Evolutionary conservation across 2,888 invertebrate genomes (phyloP).

Genomic region (Chymomyza procnemis): DNA sequence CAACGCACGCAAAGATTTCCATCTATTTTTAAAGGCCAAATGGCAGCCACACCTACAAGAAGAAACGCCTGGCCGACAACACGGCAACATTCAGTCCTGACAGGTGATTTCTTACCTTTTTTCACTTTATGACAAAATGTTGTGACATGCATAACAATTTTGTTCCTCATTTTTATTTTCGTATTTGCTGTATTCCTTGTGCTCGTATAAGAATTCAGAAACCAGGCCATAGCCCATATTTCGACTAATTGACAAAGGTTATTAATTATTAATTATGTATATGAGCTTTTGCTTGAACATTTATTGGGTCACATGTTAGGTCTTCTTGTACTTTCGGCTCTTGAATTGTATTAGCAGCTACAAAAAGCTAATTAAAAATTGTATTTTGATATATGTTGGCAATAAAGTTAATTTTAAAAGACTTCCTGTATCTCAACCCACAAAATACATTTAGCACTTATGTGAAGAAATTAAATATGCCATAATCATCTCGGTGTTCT

Average conservation of each 20-base stretch:
- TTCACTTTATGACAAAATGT: slow-evolving; percentile 59
- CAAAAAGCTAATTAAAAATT: slow-evolving; percentile 40
- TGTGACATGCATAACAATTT: slow-evolving; percentile 63
- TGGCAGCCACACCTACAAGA: not conserved
- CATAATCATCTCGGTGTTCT: too few relatives aligned
- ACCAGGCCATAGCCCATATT: not conserved
- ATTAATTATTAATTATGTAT: slow-evolving; percentile 66
- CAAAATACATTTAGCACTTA: not conserved
- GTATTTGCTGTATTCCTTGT: not conserved
- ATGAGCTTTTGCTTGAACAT: not conserved
- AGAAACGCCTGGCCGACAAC: not conserved
- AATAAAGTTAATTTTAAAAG: not conserved
- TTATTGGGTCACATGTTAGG: slow-evolving; percentile 6
- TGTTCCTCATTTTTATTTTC: not conserved
- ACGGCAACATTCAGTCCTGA: not conserved
- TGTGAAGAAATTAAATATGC: not conserved
- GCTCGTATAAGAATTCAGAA: not conserved
- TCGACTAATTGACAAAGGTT: slow-evolving; percentile 58
- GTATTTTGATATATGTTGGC: slow-evolving; percentile 8
- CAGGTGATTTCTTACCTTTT: slow-evolving; percentile 55
- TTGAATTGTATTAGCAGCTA: slow-evolving; percentile 3
- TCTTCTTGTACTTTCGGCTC: slow-evolving; percentile 1
- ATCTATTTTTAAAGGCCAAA: slow-evolving; percentile 25
- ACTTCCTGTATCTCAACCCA: slow-evolving; percentile 5
- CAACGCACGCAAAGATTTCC: slow-evolving; percentile 39